phyloP scores from a whole-genome alignment of 2,888 invertebrate species.

The Itoplectis maculator region DNA sequence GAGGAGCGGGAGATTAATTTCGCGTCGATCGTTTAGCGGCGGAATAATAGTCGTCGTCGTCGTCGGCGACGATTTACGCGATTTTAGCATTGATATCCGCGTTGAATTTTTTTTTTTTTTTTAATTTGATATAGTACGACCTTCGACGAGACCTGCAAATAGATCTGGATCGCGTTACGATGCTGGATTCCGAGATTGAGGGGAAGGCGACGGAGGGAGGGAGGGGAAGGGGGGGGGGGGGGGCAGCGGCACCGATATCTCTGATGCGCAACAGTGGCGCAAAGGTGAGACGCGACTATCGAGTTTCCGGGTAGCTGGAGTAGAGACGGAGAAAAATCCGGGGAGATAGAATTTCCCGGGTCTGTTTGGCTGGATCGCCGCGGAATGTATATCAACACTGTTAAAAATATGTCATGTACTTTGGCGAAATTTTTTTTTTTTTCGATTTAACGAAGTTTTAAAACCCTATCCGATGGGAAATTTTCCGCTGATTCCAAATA shows the following conservation, averaged over 20 bases:
- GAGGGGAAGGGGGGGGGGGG: neutral
- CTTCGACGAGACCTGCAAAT: too few species aligned
- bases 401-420: neutral
- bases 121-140: too few species aligned
- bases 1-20: neutral
- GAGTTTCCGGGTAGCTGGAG: conserved; percentile 50
- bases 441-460: neutral
- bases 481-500: too few species aligned
- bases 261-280: neutral
- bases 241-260: conserved; percentile 40
- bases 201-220: neutral
- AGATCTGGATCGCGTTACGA: too few species aligned
- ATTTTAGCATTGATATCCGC: too few species aligned
- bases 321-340: conserved; percentile 12
- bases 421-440: neutral
- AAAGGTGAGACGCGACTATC: conserved; percentile 54
- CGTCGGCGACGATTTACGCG: neutral
- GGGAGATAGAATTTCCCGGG: conserved; percentile 28
- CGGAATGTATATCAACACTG: conserved; percentile 48
- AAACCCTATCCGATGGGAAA: too few species aligned
- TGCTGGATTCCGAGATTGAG: too few species aligned
- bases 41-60: neutral
- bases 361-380: conserved; percentile 34
- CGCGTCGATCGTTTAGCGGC: neutral
- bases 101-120: too few species aligned